Conservation (phyloP, 2,888 invertebrate species). For the Lasius platythorax region DNA sequence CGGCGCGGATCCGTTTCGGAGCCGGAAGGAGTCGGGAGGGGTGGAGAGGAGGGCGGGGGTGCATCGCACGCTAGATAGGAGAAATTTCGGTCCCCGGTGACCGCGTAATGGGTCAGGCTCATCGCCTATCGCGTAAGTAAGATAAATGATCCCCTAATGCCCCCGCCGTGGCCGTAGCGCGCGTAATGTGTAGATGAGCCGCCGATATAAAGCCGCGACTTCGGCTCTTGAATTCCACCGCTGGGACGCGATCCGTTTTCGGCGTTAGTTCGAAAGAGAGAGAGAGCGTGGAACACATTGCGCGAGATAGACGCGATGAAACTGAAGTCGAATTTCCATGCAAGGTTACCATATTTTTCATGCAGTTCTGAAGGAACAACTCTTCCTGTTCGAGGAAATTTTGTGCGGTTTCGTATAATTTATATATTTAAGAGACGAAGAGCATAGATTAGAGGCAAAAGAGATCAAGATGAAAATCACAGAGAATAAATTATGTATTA, state of each 20-base stretch:
- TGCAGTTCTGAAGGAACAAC: not conserved
- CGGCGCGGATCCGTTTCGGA: constrained; percentile 48
- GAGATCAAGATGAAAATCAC: not conserved
- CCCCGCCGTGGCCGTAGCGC: constrained; percentile 74
- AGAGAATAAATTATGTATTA: not conserved
- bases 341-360: not conserved
- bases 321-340: constrained; percentile 17
- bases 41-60: constrained; percentile 18
- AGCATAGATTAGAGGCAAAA: not conserved
- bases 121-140: constrained; percentile 81
- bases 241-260: constrained; percentile 53
- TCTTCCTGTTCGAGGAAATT: not conserved
- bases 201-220: constrained; percentile 66
- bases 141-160: constrained; percentile 83
- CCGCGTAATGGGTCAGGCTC: constrained; percentile 77
- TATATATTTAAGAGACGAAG: not conserved
- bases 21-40: constrained; percentile 52
- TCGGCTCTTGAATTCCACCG: constrained; percentile 63
- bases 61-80: constrained; percentile 73
- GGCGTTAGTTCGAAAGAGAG: constrained; percentile 29
- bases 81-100: constrained; percentile 80
- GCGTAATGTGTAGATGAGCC: constrained; percentile 69
- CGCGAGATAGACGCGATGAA: constrained; percentile 16
- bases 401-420: not conserved
- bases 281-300: not conserved